Percentiles rank a stretch among this genome's conserved stretches.
Conservation (phyloP, 2,888 invertebrate species). For the Sarcophaga variegata region DNA sequence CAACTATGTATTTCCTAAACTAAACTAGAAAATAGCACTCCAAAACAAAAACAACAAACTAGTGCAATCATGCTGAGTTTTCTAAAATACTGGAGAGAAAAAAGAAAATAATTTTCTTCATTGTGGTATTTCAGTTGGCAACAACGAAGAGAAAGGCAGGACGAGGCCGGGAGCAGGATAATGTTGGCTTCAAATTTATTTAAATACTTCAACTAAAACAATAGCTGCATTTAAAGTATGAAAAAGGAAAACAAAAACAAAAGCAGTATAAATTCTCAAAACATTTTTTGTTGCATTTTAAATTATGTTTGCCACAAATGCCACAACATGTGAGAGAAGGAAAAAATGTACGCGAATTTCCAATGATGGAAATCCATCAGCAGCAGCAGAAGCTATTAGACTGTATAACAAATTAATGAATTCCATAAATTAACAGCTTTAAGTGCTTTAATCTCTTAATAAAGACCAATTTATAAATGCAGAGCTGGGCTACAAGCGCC, state of each 20-base stretch:
- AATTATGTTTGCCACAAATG: not conserved
- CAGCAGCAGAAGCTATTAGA: too few relatives aligned
- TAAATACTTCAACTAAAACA: slow-evolving; percentile 45
- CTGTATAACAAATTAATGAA: too few relatives aligned
- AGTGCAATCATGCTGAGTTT: slow-evolving; percentile 34
- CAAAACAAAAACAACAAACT: not conserved
- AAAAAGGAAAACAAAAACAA: not conserved
- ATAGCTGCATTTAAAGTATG: slow-evolving; percentile 20
- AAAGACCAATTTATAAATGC: too few relatives aligned
- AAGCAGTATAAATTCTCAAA: not conserved
- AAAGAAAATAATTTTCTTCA: not conserved
- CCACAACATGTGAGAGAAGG: not conserved
- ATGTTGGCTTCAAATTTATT: slow-evolving; percentile 49
- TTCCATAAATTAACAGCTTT: too few relatives aligned
- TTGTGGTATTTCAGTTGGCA: not conserved
- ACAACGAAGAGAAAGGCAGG: not conserved
- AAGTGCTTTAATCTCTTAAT: too few relatives aligned
- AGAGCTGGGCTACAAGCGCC: too few relatives aligned
- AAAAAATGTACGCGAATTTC: not conserved
- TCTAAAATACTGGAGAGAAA: not conserved
- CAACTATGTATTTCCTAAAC: not conserved
- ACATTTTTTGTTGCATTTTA: not conserved
- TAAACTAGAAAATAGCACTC: not conserved
- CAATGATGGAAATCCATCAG: too few relatives aligned
- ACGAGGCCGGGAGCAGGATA: not conserved